Evolutionary conservation across 2,797 vertebrate species (phyloP).

Genomic region (Pseudochirops cupreus): DNA sequence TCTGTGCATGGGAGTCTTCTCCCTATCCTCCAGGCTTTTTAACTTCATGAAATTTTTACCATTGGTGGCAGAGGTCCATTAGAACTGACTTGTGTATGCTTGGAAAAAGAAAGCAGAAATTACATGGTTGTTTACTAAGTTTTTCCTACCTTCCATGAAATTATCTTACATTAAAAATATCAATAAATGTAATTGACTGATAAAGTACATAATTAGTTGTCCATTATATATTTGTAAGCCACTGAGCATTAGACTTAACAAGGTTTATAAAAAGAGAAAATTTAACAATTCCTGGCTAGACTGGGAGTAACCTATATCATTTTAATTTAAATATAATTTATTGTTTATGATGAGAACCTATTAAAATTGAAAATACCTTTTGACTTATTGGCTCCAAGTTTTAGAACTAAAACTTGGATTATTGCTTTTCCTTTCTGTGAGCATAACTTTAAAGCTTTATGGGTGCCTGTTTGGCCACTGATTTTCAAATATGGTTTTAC

Average conservation of each 20-base stretch:
- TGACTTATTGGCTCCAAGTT: conserved; percentile 56
- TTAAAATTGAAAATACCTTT: conserved; percentile 64
- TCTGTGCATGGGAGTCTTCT: conserved; percentile 56
- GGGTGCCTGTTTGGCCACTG: conserved; percentile 34
- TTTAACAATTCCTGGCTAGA: conserved; percentile 68
- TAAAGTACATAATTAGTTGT: conserved; percentile 62
- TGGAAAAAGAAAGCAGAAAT: conserved; percentile 36
- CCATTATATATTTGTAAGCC: conserved; percentile 64
- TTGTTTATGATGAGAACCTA: conserved; percentile 69
- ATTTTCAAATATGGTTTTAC: conserved; percentile 56
- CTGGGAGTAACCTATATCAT: conserved; percentile 54
- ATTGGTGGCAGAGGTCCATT: conserved; percentile 72
- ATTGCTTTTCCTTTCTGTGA: not conserved
- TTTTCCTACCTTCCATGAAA: conserved; percentile 59
- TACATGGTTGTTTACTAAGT: conserved; percentile 58
- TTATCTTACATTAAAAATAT: conserved; percentile 67
- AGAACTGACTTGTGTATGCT: conserved; percentile 50
- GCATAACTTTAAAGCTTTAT: conserved; percentile 21
- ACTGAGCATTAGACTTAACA: conserved; percentile 50
- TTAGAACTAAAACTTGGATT: conserved; percentile 55
- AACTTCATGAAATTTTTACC: conserved; percentile 71
- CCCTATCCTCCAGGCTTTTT: conserved; percentile 69
- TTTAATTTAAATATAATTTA: conserved; percentile 69
- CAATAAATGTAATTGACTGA: conserved; percentile 66
- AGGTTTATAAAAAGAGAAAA: conserved; percentile 56